Evolutionary conservation across 2,113 vertebrate species (phyloP), one percentile per base, ranked within the genome.

Genomic region (Dascyllus trimaculatus): DNA sequence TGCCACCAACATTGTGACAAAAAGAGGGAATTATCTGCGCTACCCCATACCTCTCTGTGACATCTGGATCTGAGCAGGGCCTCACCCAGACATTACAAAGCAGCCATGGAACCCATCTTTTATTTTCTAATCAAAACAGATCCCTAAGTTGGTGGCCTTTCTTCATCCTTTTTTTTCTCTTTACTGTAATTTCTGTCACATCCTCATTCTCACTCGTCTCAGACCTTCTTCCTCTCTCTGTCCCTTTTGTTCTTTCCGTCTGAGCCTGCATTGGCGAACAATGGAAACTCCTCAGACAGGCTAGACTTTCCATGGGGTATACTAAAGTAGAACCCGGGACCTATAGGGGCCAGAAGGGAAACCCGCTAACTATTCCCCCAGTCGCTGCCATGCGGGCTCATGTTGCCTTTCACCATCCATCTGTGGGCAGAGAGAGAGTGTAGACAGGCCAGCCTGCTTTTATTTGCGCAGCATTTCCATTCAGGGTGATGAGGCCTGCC

Each of bases 401-500:
- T 81, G 75, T 93, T 94, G 89, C 91, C 85, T 93, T 92, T 94
- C 89, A 91, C 88, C 93, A 91, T 92, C 87, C 89, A 84, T 93
- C 90, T 94, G 90, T 79, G 84, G 89, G 85, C 81, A 91, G 78
- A 86, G 85, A 90, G 90, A 92, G 86, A 87, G 93, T 92, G 93
- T 85, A 94, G 92, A 94, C 93, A 94, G 93, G 77, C 88, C 64
- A 76, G 89, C 63, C 89, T 75, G 65, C 88, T 94, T 95, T 91
- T 90, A 92, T 95, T 90, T 92, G 92, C 75, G 89, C 84, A 85
- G 83, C 40, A 80, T 93, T 94, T 94, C 92, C 92, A 95, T 92
- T 93, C 83, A 83, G 78, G 75, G 84, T 86, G 85, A 82, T 69
- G 76, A 84, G 80, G 71, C 77, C 81, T 91, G 91, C 93, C 92